Evolutionary conservation across 1,140 invertebrate species (phyloP).

Genomic region (Lamellibrachia luymesi): DNA sequence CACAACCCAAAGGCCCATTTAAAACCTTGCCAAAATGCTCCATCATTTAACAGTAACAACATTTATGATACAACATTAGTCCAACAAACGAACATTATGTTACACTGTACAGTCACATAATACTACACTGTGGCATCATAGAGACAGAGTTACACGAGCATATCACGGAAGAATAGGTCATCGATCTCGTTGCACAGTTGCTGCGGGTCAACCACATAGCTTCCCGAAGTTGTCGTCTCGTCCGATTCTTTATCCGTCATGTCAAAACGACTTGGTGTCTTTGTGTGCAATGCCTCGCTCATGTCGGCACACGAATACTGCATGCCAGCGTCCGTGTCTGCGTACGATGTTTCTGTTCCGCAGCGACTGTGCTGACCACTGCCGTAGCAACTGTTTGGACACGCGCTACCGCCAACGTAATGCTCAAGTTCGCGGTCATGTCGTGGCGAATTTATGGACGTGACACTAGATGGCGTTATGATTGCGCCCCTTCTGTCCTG

Average conservation of each 20-base stretch:
- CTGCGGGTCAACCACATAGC: slow-evolving; percentile 17
- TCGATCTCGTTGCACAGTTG: slow-evolving; percentile 20
- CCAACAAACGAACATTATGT: background rate
- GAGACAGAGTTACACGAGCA: background rate
- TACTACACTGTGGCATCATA: background rate
- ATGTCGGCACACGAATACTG: slow-evolving; percentile 18
- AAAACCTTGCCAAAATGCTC: background rate
- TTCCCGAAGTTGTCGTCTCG: slow-evolving; percentile 8
- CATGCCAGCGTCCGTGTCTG: background rate
- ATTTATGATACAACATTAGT: background rate
- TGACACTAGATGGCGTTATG: background rate
- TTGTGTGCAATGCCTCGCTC: background rate
- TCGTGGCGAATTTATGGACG: background rate
- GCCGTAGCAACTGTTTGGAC: background rate
- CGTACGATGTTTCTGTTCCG: background rate
- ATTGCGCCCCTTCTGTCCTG: background rate
- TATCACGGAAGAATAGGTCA: slow-evolving; percentile 18
- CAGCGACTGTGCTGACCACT: background rate
- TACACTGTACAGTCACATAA: background rate
- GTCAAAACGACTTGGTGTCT: background rate
- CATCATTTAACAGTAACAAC: background rate
- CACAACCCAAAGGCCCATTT: background rate
- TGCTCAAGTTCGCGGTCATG: background rate
- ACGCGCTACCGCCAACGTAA: background rate
- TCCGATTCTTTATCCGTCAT: background rate